Conservation (phyloP, 2,113 vertebrate genomes). For the Eptesicus fuscus region DNA sequence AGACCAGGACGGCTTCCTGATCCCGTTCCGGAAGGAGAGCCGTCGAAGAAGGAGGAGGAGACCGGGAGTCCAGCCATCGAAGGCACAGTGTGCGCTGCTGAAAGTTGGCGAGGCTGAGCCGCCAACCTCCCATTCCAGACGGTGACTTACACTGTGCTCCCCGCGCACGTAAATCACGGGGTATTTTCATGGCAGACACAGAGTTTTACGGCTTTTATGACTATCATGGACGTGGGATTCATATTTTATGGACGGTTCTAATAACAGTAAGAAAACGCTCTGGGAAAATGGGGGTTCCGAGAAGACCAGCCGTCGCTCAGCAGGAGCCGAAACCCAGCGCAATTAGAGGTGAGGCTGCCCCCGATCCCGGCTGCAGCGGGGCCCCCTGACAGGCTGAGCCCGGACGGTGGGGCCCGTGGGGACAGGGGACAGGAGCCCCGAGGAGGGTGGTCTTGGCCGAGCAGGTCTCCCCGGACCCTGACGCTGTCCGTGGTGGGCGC, state of each 20-base stretch:
- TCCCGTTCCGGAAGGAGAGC: slow-evolving; percentile 30
- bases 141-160: slow-evolving; percentile 78
- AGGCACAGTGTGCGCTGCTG: slow-evolving; percentile 66
- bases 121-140: slow-evolving; percentile 71
- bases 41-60: slow-evolving; percentile 75
- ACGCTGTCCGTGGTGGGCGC: too few relatives aligned
- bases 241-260: slow-evolving; percentile 83
- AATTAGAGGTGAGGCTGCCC: slow-evolving; percentile 56
- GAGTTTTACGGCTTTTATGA: slow-evolving; percentile 87
- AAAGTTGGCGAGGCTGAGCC: slow-evolving; percentile 77
- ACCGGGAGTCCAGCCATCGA: slow-evolving; percentile 73
- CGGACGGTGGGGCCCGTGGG: not conserved
- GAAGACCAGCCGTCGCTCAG: slow-evolving; percentile 52
- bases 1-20: slow-evolving; percentile 52
- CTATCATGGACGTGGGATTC: slow-evolving; percentile 83
- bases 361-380: not conserved
- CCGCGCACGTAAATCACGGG: slow-evolving; percentile 82
- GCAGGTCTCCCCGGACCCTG: not conserved
- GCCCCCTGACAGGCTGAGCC: not conserved
- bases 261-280: slow-evolving; percentile 81
- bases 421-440: rapidly evolving
- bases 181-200: slow-evolving; percentile 83
- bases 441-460: not conserved
- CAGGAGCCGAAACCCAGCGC: slow-evolving; percentile 54
- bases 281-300: slow-evolving; percentile 62